Percentiles rank a stretch among this genome's conserved stretches.
These are phyloP conservation scores for Brenthis daphne DNA, from an alignment of 2,888 invertebrate genomes.

Conservation along the genomic window DNA sequence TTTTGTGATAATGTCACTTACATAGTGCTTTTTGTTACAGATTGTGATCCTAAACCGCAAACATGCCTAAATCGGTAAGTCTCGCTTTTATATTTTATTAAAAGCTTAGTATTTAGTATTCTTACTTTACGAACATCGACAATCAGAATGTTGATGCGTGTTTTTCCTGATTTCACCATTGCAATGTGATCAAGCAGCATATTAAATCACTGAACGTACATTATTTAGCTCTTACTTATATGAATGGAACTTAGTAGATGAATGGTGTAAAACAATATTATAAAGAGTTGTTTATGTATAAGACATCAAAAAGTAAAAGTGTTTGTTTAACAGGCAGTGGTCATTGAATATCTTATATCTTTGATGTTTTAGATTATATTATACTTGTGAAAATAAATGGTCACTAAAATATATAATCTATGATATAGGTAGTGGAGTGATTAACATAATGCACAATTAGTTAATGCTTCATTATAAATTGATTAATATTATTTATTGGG, in stretches of 20 bases:
- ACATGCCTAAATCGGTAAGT: constrained; percentile 86
- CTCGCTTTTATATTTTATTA: constrained; percentile 30
- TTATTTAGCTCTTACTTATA: constrained; percentile 41
- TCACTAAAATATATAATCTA: not conserved
- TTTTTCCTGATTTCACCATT: constrained; percentile 70
- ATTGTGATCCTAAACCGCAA: constrained; percentile 78
- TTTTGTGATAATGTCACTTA: constrained; percentile 47
- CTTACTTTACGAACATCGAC: constrained; percentile 24
- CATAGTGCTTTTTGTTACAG: constrained; percentile 65
- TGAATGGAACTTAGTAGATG: constrained; percentile 6
- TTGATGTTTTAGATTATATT: too few relatives aligned
- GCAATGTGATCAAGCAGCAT: constrained; percentile 65
- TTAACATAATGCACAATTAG: constrained; percentile 10
- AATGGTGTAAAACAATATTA: not conserved
- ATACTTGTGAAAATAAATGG: too few relatives aligned
- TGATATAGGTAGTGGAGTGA: not conserved
- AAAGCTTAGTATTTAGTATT: not conserved
- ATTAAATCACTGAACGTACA: constrained; percentile 52
- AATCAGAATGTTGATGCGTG: constrained; percentile 49
- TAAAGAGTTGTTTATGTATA: not conserved
- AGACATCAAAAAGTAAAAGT: not conserved
- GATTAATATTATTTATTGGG: not conserved
- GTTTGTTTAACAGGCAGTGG: not conserved
- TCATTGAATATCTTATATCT: not conserved
- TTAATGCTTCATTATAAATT: constrained; percentile 1